Conservation (phyloP, 1,140 invertebrate species). For the Aleiodes sp. region DNA sequence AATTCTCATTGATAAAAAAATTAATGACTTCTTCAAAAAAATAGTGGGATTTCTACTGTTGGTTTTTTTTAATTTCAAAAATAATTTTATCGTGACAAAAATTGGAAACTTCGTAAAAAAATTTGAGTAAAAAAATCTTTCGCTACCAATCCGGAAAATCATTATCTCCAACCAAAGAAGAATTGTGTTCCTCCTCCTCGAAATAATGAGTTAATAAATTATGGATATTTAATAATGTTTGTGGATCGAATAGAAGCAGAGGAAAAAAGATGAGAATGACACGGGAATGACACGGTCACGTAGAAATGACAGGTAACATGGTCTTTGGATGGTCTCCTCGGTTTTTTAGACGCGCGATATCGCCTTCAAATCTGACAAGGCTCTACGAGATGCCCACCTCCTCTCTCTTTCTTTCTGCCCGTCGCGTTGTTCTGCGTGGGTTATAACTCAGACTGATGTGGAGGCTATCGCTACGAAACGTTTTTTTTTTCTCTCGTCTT, state of each 20-base stretch:
- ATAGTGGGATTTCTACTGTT: too few species aligned
- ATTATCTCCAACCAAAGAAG: too few species aligned
- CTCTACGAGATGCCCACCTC: slow-evolving; percentile 23
- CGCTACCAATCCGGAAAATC: too few species aligned
- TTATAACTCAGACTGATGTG: not conserved
- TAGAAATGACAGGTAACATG: slow-evolving; percentile 67
- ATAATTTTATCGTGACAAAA: too few species aligned
- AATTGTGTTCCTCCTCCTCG: too few species aligned
- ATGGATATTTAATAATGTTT: slow-evolving; percentile 32
- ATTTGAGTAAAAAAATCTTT: too few species aligned
- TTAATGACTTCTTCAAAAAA: too few species aligned
- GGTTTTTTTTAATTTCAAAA: too few species aligned
- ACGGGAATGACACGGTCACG: slow-evolving; percentile 63
- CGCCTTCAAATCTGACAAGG: slow-evolving; percentile 37
- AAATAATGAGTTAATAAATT: not conserved
- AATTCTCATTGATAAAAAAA: too few species aligned
- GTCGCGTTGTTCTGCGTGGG: too few species aligned
- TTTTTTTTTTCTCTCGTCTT: slow-evolving; percentile 24
- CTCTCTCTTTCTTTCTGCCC: too few species aligned
- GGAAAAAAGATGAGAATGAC: slow-evolving; percentile 39
- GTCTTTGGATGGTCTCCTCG: slow-evolving; percentile 56
- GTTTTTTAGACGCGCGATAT: slow-evolving; percentile 20
- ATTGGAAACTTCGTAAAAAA: too few species aligned
- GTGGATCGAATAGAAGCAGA: slow-evolving; percentile 37
- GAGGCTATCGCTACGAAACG: not conserved